These are phyloP conservation scores for Orchestia grillus DNA, from an alignment of 1,140 invertebrate species.

Conservation along the genomic window DNA sequence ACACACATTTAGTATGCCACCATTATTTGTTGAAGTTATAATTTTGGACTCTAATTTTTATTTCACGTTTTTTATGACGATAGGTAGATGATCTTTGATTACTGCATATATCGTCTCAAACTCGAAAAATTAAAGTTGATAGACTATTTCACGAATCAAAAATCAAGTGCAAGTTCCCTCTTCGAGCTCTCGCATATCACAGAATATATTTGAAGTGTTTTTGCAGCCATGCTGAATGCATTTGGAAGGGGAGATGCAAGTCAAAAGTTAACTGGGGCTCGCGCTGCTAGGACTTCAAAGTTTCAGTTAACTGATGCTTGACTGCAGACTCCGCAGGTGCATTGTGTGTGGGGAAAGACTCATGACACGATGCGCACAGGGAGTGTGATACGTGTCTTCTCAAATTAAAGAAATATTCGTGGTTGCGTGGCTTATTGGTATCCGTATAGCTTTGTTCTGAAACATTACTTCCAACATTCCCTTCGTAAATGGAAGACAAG, in stretches of 20 bases:
- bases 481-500: too few species aligned
- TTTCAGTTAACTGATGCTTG: not conserved
- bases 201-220: not conserved
- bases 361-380: not conserved
- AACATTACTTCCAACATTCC: too few species aligned
- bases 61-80: not conserved
- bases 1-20: too few species aligned
- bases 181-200: not conserved
- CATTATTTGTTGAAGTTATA: too few species aligned
- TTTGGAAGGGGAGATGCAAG: not conserved
- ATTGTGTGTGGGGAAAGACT: not conserved
- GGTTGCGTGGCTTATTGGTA: too few species aligned
- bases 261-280: not conserved
- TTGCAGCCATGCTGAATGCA: not conserved
- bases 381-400: too few species aligned
- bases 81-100: not conserved
- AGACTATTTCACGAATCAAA: not conserved
- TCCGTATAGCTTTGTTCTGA: too few species aligned
- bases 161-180: not conserved
- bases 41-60: too few species aligned
- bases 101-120: not conserved
- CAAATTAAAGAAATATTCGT: too few species aligned
- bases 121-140: not conserved
- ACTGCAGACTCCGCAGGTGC: not conserved
- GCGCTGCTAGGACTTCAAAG: not conserved